Conservation (phyloP, 2,888 invertebrate genomes). For the Arenicola marina region DNA sequence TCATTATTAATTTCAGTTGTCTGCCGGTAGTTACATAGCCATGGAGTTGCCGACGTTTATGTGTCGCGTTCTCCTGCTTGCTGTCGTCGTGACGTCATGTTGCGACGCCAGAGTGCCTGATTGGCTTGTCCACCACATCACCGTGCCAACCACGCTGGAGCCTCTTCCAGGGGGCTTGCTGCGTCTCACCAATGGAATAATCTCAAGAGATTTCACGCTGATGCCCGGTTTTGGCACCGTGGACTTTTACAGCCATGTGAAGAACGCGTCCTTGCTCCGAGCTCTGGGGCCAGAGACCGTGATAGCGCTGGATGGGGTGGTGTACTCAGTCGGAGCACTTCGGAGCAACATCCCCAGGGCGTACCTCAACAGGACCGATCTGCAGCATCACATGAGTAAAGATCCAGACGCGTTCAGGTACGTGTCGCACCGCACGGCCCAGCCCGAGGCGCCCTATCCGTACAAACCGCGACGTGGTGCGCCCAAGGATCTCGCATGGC, state of each 20-base stretch:
- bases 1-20: too few species aligned
- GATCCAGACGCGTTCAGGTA: conserved; percentile 28
- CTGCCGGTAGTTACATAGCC: too few species aligned
- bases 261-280: conserved; percentile 22
- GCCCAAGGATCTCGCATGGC: conserved; percentile 29
- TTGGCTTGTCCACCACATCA: conserved; percentile 26
- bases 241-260: conserved; percentile 27
- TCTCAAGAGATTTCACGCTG: conserved; percentile 22
- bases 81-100: too few species aligned
- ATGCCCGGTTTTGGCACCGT: conserved; percentile 29
- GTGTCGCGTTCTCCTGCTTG: too few species aligned
- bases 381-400: conserved; percentile 9
- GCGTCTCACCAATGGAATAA: conserved; percentile 23
- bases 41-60: too few species aligned
- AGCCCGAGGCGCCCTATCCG: conserved; percentile 25
- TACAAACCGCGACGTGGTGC: conserved; percentile 30
- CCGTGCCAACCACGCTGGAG: conserved; percentile 7
- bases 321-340: conserved; percentile 27
- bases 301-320: conserved; percentile 26
- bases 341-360: conserved; percentile 20
- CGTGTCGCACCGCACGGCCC: conserved; percentile 3
- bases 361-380: conserved; percentile 31
- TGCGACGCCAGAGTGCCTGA: conserved; percentile 18
- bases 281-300: conserved; percentile 21
- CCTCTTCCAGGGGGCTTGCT: conserved; percentile 5